Base-by-base conservation (phyloP, 2,888 invertebrate genomes). In the Agriotes lineatus region DNA sequence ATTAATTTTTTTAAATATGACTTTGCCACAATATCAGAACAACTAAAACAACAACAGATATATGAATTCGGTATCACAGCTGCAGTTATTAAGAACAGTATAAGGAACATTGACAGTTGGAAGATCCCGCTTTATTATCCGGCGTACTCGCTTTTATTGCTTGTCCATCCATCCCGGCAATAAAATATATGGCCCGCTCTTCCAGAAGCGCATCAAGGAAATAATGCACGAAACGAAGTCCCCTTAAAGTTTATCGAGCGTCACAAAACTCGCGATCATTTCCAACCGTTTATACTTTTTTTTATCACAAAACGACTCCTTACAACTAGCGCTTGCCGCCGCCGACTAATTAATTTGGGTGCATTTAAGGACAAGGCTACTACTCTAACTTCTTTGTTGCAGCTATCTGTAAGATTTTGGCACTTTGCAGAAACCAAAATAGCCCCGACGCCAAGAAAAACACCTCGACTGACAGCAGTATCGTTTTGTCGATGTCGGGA, bases 401-500 rank as follows among this genome's bases (percentile, higher is more conserved):
- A 74, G 85, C 86, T 22, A 89, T 86, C 77, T 90, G 88, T 54
- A 90, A 78, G 9, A 90, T 81, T 71, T 87, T 88, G 71, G 88
- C 77, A 33, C 87, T 87, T 72, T 90, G 88, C n/a, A 90, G 79
- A 18, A 88, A 85, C 90, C 90, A 90, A 83, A 90, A 89, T 79
- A 89, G 84, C 0, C 88, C 88, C 0, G 90, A 90, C 0, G 85
- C 77, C 0, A 88, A 85, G 74, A 88, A 90, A 80, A 90, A 87
- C n/a, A 86, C 81, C 78, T 90, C 88, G 1, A 88, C 78, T 0
- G 82, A 79, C 1, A 87, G 85, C 12, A 87, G 83, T 0, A 85
- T 66, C 0, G 79, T 81, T 25, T 84, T 82, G 58, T 83, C 84
- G 19, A 85, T 78, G 12, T 81, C 79, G 0, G 85, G 79, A 45